Base-by-base conservation (phyloP, 2,113 vertebrate species). In the Philantomba maxwellii region DNA sequence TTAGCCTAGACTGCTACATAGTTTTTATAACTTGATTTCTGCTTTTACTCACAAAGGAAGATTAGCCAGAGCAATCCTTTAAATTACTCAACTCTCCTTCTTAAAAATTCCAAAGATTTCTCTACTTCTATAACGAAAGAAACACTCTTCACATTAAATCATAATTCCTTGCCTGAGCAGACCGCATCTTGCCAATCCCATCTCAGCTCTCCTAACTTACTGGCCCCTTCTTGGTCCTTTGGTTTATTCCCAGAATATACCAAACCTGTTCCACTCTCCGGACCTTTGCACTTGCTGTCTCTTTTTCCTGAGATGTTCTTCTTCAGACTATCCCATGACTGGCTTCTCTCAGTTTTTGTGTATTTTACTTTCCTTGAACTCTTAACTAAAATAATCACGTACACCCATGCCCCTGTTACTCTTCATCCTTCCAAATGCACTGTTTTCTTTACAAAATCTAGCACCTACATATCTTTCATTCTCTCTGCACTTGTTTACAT, bases 361-460 rank as follows among this genome's bases (percentile, higher is more conserved):
- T 26, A 36, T 94, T 26, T 88, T 25, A 14, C 21, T 23, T 70
- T 30, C 6, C 43, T 88, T 91, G 39, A 91, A 62, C 23, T 16
- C 36, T 45, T 62, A 88, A 66, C 4, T 73, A 60, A 64, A 70
- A 73, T 3, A 81, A 17, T 7, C 16, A 51, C 11, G 3, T 43
- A 60, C 10, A 43, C 4, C 5, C 5, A n/a, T 3, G 8, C 1
- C 3, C 2, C 9, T 51, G 4, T 49, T 43, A 30, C 25, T 47
- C 6, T 26, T 14, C 62, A 7, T 16, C 2, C 3, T 84, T 64
- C 11, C 12, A 75, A 6, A 4, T 91, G 7, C 5, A 57, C 53
- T 80, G 19, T 75, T 70, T 66, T 49, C 64, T 78, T 70, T 17
- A 66, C 28, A 66, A 90, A 51, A 49, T 21, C 2, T 36, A 28